Conservation (phyloP, 2,113 vertebrate species). For the Macroglossus sobrinus region DNA sequence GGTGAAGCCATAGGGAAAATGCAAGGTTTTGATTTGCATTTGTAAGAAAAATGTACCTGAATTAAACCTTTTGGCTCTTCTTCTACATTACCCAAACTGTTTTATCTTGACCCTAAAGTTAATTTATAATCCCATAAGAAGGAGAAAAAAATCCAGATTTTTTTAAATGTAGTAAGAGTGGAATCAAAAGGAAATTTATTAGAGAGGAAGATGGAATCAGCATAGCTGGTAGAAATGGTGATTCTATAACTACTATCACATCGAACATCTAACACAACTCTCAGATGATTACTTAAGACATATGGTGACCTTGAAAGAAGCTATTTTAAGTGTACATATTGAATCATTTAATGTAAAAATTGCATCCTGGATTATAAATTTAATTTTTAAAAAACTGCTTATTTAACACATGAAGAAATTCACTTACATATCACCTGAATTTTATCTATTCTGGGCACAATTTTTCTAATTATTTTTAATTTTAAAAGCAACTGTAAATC, state of each 20-base stretch:
- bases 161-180: background rate
- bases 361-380: background rate
- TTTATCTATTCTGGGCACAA: background rate
- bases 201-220: background rate
- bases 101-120: background rate
- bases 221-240: background rate
- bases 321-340: background rate
- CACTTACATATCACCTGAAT: background rate
- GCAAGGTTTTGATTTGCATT: background rate
- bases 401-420: background rate
- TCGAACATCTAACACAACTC: background rate
- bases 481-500: slow-evolving; percentile 11
- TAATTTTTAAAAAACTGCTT: background rate
- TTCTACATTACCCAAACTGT: background rate
- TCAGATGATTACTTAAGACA: background rate
- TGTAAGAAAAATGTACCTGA: background rate
- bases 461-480: background rate
- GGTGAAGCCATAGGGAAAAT: background rate
- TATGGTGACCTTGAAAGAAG: background rate
- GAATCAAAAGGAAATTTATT: background rate
- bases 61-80: background rate
- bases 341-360: slow-evolving; percentile 30
- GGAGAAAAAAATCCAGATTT: background rate
- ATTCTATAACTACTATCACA: background rate
- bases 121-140: background rate